Evolutionary conservation across 1,140 invertebrate genomes (phyloP).

Genomic region (Aphaenogaster ashmeadi): DNA sequence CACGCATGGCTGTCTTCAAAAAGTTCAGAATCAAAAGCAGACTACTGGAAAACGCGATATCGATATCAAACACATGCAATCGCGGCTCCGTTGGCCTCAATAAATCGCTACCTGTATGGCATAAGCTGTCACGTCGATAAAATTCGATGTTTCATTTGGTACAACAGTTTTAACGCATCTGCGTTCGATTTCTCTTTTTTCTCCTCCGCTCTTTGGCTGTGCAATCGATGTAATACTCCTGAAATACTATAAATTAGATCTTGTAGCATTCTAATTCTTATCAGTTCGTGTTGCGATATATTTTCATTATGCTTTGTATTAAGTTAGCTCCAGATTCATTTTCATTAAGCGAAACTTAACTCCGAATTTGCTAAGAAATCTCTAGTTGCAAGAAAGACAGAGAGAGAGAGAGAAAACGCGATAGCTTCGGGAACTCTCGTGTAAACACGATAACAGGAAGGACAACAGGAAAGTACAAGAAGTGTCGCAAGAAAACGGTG

Average conservation of each 20-base stretch:
- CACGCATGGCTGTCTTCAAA: slow-evolving; percentile 55
- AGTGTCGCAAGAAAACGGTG: slow-evolving; percentile 10
- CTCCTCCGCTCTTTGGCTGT: background rate
- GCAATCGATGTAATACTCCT: background rate
- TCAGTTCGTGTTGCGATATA: background rate
- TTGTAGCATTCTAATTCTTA: background rate
- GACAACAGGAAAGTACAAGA: slow-evolving; percentile 29
- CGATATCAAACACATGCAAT: slow-evolving; percentile 53
- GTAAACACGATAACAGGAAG: slow-evolving; percentile 59
- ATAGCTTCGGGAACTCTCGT: background rate
- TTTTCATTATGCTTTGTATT: background rate
- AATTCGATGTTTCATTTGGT: slow-evolving; percentile 23
- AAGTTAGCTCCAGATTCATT: background rate
- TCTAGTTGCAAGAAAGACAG: background rate
- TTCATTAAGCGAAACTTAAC: slow-evolving; percentile 30
- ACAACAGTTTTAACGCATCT: slow-evolving; percentile 19
- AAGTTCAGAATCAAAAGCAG: slow-evolving; percentile 46
- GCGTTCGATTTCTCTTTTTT: background rate
- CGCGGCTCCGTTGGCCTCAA: slow-evolving; percentile 38
- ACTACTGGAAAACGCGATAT: slow-evolving; percentile 48
- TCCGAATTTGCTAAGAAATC: background rate
- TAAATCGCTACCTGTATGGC: slow-evolving; percentile 32
- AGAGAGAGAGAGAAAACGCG: background rate
- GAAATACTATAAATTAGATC: background rate
- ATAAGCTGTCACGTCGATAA: slow-evolving; percentile 42